Evolutionary conservation across 2,797 vertebrate species (phyloP).

Genomic region (Saguinus oedipus): DNA sequence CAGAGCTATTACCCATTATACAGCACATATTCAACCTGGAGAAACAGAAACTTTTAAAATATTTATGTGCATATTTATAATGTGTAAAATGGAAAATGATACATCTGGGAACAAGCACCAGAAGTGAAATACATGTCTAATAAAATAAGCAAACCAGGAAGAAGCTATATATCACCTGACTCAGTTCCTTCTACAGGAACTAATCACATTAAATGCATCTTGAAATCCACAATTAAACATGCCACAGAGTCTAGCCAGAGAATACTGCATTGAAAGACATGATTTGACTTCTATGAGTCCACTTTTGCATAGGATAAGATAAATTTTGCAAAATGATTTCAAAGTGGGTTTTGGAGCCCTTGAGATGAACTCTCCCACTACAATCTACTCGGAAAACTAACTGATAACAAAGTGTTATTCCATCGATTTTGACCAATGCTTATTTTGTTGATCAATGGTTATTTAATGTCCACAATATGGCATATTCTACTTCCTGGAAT

Average conservation of each 20-base stretch:
- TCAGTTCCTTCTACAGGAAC: conserved; percentile 13
- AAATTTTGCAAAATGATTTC: neutral
- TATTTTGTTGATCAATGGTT: neutral
- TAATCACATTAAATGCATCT: neutral
- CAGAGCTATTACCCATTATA: conserved; percentile 46
- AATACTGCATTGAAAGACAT: neutral
- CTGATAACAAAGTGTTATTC: neutral
- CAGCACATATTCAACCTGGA: conserved; percentile 29
- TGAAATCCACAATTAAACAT: conserved; percentile 1
- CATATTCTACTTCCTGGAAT: neutral
- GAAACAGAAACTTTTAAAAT: conserved; percentile 69
- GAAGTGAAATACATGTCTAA: conserved; percentile 56
- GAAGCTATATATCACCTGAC: conserved; percentile 6
- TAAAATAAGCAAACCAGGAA: conserved; percentile 60
- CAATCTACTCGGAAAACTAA: neutral
- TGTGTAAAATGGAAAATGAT: conserved; percentile 69
- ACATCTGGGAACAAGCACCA: conserved; percentile 59
- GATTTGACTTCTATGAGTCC: neutral
- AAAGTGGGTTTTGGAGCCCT: conserved; percentile 15
- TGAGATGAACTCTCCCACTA: neutral
- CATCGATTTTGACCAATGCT: neutral
- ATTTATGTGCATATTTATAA: conserved; percentile 75
- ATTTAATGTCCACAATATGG: neutral
- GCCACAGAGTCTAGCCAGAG: neutral
- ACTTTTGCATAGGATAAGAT: neutral